Evolutionary conservation across 2,888 invertebrate species (phyloP).

Genomic region (Pristionchus exspectatus): DNA sequence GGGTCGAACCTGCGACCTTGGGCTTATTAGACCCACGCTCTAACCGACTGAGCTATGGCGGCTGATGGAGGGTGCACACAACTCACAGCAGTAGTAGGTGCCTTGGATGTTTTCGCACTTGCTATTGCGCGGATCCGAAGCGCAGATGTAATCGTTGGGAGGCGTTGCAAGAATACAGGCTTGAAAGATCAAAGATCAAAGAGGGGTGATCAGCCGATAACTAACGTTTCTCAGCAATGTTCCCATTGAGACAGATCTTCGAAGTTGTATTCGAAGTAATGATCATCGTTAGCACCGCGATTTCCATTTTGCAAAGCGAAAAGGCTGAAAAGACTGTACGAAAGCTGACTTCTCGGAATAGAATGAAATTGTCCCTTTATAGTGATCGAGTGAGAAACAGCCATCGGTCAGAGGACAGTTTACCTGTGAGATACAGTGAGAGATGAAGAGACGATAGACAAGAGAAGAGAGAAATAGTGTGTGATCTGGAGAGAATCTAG

Average conservation of each 20-base stretch:
- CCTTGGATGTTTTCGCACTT: constrained; percentile 53
- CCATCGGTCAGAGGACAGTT: constrained; percentile 27
- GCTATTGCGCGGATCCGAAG: constrained; percentile 48
- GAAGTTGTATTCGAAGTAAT: constrained; percentile 49
- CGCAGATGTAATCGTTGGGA: constrained; percentile 51
- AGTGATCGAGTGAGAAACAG: background rate
- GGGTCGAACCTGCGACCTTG: constrained; percentile 62
- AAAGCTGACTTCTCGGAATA: background rate
- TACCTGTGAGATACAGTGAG: background rate
- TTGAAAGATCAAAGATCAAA: constrained; percentile 32
- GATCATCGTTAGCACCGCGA: constrained; percentile 53
- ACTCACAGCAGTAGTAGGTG: constrained; percentile 52
- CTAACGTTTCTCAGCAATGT: constrained; percentile 45
- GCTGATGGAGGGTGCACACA: constrained; percentile 1
- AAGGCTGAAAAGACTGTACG: background rate
- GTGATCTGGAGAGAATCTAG: background rate
- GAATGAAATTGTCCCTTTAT: background rate
- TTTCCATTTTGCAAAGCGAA: constrained; percentile 42
- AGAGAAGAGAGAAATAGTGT: constrained; percentile 3
- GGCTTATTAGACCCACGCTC: constrained; percentile 62
- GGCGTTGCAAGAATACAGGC: constrained; percentile 43
- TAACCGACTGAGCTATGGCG: constrained; percentile 62
- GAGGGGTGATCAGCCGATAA: background rate
- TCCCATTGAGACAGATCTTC: constrained; percentile 51
- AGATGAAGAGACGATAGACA: background rate